These are phyloP conservation scores for Caenorhabditis virilis DNA, from an alignment of 2,888 invertebrate genomes.

Conservation along the genomic window DNA sequence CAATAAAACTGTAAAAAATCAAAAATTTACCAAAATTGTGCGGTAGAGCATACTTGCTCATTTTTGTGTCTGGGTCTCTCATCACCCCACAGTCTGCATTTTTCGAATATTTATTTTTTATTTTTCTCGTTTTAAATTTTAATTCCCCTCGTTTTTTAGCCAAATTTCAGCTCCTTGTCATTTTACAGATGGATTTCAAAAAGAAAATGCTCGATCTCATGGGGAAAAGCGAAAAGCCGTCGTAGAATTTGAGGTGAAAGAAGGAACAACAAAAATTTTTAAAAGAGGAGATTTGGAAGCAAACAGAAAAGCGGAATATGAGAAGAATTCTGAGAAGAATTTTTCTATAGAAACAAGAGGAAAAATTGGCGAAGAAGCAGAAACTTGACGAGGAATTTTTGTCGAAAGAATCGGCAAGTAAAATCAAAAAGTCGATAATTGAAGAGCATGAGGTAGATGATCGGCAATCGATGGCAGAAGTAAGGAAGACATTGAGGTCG, in stretches of 20 bases:
- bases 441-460: conserved; percentile 28
- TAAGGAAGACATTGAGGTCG: conserved; percentile 78
- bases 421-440: conserved; percentile 4
- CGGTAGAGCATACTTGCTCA: conserved; percentile 14
- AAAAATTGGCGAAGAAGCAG: conserved; percentile 19
- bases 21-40: not conserved
- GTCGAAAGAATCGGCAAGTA: conserved; percentile 11
- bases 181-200: conserved; percentile 76
- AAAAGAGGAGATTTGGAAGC: conserved; percentile 83
- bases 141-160: conserved; percentile 1
- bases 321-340: too few species aligned
- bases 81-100: not conserved
- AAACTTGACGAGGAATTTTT: conserved; percentile 1
- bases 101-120: not conserved
- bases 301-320: conserved; percentile 82
- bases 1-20: conserved; percentile 1
- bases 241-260: conserved; percentile 81
- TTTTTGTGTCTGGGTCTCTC: conserved; percentile 1
- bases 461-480: conserved; percentile 26
- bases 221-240: conserved; percentile 85
- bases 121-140: conserved; percentile 9
- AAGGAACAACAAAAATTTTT: conserved; percentile 84
- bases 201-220: conserved; percentile 90
- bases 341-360: conserved; percentile 49
- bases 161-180: not conserved